Evolutionary conservation across 2,113 vertebrate genomes (phyloP).

Genomic region (Vidua chalybeata): DNA sequence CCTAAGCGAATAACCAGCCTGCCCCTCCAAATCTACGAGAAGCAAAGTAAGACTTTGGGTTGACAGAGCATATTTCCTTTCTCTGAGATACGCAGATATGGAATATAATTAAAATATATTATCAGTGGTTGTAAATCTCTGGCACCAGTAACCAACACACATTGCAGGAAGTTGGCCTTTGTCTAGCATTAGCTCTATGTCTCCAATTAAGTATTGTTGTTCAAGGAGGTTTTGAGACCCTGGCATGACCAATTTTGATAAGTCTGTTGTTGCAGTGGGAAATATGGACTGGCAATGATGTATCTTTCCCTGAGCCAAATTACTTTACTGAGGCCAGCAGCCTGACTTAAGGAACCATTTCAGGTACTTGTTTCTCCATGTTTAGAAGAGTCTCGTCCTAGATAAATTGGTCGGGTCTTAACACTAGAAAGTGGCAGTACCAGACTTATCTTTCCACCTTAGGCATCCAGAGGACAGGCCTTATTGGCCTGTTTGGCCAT

Average conservation of each 20-base stretch:
- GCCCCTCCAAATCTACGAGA: background rate
- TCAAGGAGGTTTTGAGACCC: slow-evolving; percentile 28
- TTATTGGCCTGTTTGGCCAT: background rate
- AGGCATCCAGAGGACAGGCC: background rate
- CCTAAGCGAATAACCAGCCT: background rate
- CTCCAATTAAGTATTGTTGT: slow-evolving; percentile 52
- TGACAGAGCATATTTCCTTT: slow-evolving; percentile 54
- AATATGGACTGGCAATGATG: slow-evolving; percentile 18
- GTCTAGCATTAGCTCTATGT: slow-evolving; percentile 36
- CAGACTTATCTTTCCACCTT: background rate
- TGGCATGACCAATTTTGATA: slow-evolving; percentile 51
- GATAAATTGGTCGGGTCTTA: background rate
- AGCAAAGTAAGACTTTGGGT: slow-evolving; percentile 22
- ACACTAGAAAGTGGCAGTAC: background rate
- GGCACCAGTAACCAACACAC: background rate
- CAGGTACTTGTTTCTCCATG: background rate
- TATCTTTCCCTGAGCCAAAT: slow-evolving; percentile 33
- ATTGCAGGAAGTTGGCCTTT: slow-evolving; percentile 56
- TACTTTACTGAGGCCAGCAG: background rate
- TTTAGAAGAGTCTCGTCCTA: background rate
- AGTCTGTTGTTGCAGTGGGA: slow-evolving; percentile 44
- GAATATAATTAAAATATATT: slow-evolving; percentile 61
- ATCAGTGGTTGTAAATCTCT: slow-evolving; percentile 65
- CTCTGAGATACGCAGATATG: slow-evolving; percentile 45
- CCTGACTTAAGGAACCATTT: background rate